Evolutionary conservation across 2,797 vertebrate genomes (phyloP), one percentile per base, ranked within the genome.

Genomic region (Falco peregrinus): DNA sequence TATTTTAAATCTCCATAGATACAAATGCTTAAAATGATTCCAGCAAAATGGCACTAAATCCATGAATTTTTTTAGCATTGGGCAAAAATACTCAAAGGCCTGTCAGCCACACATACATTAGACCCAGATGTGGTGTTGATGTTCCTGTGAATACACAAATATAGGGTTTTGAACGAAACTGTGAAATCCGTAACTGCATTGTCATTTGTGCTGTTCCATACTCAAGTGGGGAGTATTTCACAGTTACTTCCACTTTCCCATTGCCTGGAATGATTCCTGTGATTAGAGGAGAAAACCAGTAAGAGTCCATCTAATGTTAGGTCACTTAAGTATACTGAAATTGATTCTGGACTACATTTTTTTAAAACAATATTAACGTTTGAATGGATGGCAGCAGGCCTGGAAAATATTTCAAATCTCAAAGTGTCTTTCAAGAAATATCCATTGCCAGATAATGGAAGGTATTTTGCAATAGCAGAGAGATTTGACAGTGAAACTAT

Each of bases 211-310:
- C 98, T 3, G 97, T 99, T 68, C 99, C 99, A 14, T 99, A 99
- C n/a, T 98, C 97, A 47, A 98, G 16, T 6, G 99, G 99, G 54
- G 95, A 97, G 79, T 99, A 99, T 18, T 94, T 99, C 81, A 99
- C 97, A 1, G 91, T 97, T 71, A 99, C 56, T 35, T 96, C 84
- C 22, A 96, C 94, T 84, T 98, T 97, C 12, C 98, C 98, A 20
- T 97, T 98, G 74, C 98, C 99, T 54, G 99, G 98, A 89, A 99
- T 99, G 87, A 99, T 97, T 95, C 99, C 99, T 99, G 95, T 75
- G 70, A 59, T 87, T 33, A 88, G 63, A 89, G 61, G 6, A 92
- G 84, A 91, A 95, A 93, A 71, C 28, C 35, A 50, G 4, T 89
- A 16, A 37, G 37, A 84, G 16, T 73, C 24, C 29, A 50, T 91